phyloP scores from a whole-genome alignment of 2,113 vertebrate species.

The Columba janthina region DNA sequence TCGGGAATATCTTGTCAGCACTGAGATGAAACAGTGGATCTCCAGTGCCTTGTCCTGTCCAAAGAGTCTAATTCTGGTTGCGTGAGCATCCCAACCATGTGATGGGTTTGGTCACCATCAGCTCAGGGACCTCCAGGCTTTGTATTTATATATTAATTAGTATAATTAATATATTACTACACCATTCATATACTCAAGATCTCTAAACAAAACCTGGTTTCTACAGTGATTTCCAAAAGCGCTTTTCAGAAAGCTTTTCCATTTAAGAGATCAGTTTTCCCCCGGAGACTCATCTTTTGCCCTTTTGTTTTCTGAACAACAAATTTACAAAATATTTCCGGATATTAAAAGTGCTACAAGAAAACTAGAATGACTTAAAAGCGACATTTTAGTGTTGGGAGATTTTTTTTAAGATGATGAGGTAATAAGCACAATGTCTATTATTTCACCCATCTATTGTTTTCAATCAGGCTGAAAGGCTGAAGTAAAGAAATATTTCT shows the following conservation, averaged over 20 bases:
- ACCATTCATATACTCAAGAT: neutral
- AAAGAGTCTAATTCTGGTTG: neutral
- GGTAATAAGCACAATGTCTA: neutral
- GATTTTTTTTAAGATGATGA: neutral
- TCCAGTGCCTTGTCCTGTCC: neutral
- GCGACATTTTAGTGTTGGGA: neutral
- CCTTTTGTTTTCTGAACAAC: neutral
- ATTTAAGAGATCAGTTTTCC: neutral
- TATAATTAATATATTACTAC: neutral
- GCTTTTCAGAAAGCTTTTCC: neutral
- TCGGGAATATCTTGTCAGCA: neutral
- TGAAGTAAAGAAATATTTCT: neutral
- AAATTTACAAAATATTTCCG: neutral
- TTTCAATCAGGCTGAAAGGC: neutral
- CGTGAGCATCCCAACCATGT: fast-evolving
- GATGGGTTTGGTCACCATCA: neutral
- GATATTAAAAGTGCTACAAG: neutral
- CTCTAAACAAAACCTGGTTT: neutral
- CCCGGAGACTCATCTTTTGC: neutral
- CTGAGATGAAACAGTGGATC: fast-evolving
- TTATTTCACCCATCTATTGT: neutral
- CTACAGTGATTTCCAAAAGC: neutral
- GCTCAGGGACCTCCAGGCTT: neutral
- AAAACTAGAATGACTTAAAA: neutral
- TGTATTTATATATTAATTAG: neutral